These are phyloP conservation scores for Lepus americanus DNA, from an alignment of 2,113 vertebrate species.

Conservation along the genomic window DNA sequence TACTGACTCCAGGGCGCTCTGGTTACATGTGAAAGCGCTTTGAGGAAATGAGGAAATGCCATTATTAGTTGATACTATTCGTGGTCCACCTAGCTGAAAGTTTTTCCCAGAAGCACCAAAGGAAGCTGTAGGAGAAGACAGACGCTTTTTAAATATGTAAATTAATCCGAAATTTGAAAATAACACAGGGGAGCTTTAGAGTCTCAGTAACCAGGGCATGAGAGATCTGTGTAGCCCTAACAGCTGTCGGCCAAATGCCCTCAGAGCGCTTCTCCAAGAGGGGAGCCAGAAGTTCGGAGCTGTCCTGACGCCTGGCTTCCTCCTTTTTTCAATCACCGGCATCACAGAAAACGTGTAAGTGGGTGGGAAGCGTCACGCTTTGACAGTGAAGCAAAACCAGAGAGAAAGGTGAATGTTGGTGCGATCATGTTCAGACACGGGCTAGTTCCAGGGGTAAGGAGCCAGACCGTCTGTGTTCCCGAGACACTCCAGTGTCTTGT, in stretches of 20 bases:
- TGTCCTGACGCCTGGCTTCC: background rate
- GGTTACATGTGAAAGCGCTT: no score
- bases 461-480: slow-evolving; percentile 40
- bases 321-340: background rate
- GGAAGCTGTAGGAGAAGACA: background rate
- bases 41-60: no score
- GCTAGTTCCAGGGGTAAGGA: background rate
- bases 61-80: no score
- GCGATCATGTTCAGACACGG: background rate
- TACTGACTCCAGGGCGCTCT: no score
- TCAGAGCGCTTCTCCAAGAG: background rate
- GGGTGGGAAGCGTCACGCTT: background rate
- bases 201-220: background rate
- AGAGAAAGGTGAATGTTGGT: background rate
- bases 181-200: background rate
- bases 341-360: background rate
- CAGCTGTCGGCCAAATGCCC: background rate
- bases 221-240: background rate
- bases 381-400: background rate
- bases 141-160: slow-evolving; percentile 22
- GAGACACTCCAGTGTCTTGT: slow-evolving; percentile 1
- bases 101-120: no score
- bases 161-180: background rate
- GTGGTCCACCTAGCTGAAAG: no score
- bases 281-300: accelerated